Evolutionary conservation across 2,888 invertebrate species (phyloP), one percentile per base, ranked within the genome.

Genomic region (Heliconius hortense): DNA sequence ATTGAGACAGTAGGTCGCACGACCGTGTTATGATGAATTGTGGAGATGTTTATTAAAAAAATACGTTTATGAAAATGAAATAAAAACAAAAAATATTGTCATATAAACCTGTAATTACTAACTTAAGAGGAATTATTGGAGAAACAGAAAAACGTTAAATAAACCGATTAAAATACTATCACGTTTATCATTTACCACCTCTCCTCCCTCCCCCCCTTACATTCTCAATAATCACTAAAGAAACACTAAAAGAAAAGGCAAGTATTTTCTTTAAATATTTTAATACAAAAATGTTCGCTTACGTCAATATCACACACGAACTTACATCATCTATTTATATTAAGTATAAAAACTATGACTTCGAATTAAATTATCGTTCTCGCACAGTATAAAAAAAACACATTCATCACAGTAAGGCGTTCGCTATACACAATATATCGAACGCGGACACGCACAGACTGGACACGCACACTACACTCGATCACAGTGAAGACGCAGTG

Each of bases 341-440:
- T 93, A 91, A 77, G 92, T 93, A 94, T 94, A 94, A 94, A 94
- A 94, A 94, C 93, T 94, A 93, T 94, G 93, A 94, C 93, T 94
- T 93, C 88, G 84, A 87, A 90, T 92, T 94, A 93, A 93, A 93
- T 93, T 88, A 93, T 90, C 86, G 89, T 92, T 90, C 92, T 89
- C 87, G 84, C 88, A 88, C 86, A 86, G 88, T 92, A 92, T 88
- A 91, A 91, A 90, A 91, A 87, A 91, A 87, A 85, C 85, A 85
- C 90, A 90, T 86, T 89, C 88, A 91, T 90, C 90, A 91, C 92
- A 90, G 87, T 71, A 86, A 82, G 82, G 86, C 91, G 87, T 90
- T 89, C 91, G 88, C 88, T 90, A 89, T 90, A 90, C 88, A 92
- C 90, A 89, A 89, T 88, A 89, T 89, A 90, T 83, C 87, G 89